Evolutionary conservation across 2,113 vertebrate genomes (phyloP), one percentile per base, ranked within the genome.

Genomic region (Calidris pygmaea): DNA sequence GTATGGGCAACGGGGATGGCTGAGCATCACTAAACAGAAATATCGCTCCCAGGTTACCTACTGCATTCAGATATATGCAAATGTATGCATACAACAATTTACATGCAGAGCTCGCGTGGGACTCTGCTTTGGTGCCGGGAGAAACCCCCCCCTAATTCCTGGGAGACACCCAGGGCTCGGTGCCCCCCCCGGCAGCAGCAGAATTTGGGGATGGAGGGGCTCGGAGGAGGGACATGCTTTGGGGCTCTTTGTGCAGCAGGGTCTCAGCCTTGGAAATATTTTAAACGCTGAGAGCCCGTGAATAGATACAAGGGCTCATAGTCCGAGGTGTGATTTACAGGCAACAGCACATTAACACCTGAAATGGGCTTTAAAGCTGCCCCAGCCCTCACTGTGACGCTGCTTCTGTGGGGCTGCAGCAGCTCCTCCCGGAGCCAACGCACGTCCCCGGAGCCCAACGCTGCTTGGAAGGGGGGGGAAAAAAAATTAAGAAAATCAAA

Each of bases 391-490:
- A 0, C 87, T n/a, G 85, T 32, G 96, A 82, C 53, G 77, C 84
- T 52, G 84, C 94, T 68, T 78, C 74, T 95, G 91, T 85, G 66
- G 76, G 43, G 68, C 48, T 60, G 39, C n/a, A 13, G 50, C 87
- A 27, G 73, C 83, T 65, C 30, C 27, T 23, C 5, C 1, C 2
- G 23, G 37, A 68, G 27, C 79, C 70, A 30, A 12, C 5, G 0
- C 5, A 0, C 5, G 0, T 59, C n/a, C 63, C 52, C 3, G 2
- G 43, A n/a, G 39, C 56, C 43, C 77, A 52, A 0, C 1, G 4
- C 48, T 78, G 66, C 48, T 6, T 8, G 7, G 37, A 8, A 2
- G 3, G 10, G 12, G 4, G 19, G 5, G 18, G 4, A 43, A 43
- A 43, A 90, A 53, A 50, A 50, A 50, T 21, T 22, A 48, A 48